Evolutionary conservation across 2,113 vertebrate species (phyloP), one percentile per base, ranked within the genome.

Genomic region (Tringa solitaria): DNA sequence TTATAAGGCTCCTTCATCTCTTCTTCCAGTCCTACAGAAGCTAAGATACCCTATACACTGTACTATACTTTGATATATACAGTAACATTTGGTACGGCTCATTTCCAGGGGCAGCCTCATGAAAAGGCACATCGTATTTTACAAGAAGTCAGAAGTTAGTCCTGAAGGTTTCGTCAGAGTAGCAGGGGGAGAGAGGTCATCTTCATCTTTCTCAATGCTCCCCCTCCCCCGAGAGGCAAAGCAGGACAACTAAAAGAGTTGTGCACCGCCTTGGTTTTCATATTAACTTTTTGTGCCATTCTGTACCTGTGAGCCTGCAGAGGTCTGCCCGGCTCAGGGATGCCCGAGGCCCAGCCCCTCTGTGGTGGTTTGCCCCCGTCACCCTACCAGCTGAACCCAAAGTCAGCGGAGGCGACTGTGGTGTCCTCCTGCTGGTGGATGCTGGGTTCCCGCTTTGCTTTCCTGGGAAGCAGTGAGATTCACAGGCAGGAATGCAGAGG

Each of bases 401-500:
- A 91, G 92, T 61, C 19, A 33, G 75, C 89, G 84, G 87, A 92
- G 88, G 82, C 2, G 20, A 67, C 67, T 37, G 68, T 64, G 48
- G 68, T 35, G 50, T 83, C 92, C 80, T 51, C 8, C 68, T 95
- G 80, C 67, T 20, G 19, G 77, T 51, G 6, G 27, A 39, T 91
- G 76, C 68, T 72, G 64, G 39, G 32, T 95, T 97, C 96, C 93
- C 51, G 46, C 95, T 94, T 94, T 7, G 11, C 12, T 95, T 86
- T 95, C 72, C 81, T 81, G 92, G 78, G 81, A 85, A 95, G 89
- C 68, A 67, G 9, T 9, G 53, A 87, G 54, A 73, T 56, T 57
- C 24, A 8, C 30, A 30, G 80, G 67, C 84, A 81, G 76, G 67
- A 84, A 9, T 23, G 80, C 81, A 90, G 93, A 59, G 74, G 73